A percentile compares a stretch with the other conserved stretches of the same genome.
Evolutionary conservation across 2,888 invertebrate genomes (phyloP).

Genomic region (Malthinus flaveolus): DNA sequence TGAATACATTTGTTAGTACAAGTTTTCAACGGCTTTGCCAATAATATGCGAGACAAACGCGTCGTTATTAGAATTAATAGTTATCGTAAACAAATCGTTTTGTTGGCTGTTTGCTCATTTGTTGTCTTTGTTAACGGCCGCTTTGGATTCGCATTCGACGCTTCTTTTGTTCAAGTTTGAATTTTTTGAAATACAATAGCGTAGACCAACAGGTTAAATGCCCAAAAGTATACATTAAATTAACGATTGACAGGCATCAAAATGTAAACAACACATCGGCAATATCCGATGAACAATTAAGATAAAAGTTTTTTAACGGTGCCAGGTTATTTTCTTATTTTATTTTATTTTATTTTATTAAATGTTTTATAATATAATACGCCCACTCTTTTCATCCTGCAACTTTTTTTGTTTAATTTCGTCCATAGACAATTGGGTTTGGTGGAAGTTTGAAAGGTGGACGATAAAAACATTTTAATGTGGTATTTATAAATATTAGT

Average conservation of each 20-base stretch:
- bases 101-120: slow-evolving; percentile 13
- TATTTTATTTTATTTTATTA: background rate
- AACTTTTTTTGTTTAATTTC: slow-evolving; percentile 11
- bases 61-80: slow-evolving; percentile 20
- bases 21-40: slow-evolving; percentile 18
- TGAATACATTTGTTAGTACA: slow-evolving; percentile 18
- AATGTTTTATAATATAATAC: too few relatives aligned
- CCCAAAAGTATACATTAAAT: too few relatives aligned
- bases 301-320: background rate
- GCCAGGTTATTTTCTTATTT: background rate
- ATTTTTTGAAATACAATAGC: too few relatives aligned
- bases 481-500: slow-evolving; percentile 19
- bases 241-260: too few relatives aligned
- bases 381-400: background rate
- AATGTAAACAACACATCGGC: too few relatives aligned
- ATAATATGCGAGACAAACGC: slow-evolving; percentile 20
- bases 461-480: slow-evolving; percentile 16
- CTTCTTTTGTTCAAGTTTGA: background rate
- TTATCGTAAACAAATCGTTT: slow-evolving; percentile 24
- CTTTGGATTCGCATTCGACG: slow-evolving; percentile 8
- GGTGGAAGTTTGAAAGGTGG: slow-evolving; percentile 18
- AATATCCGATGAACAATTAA: too few relatives aligned
- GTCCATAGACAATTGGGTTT: slow-evolving; percentile 14
- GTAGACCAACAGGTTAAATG: too few relatives aligned
- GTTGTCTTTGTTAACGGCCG: slow-evolving; percentile 9